Percentiles rank a stretch among this genome's conserved stretches.
Conservation (phyloP, 2,888 invertebrate species). For the Harpalus rubripes region DNA sequence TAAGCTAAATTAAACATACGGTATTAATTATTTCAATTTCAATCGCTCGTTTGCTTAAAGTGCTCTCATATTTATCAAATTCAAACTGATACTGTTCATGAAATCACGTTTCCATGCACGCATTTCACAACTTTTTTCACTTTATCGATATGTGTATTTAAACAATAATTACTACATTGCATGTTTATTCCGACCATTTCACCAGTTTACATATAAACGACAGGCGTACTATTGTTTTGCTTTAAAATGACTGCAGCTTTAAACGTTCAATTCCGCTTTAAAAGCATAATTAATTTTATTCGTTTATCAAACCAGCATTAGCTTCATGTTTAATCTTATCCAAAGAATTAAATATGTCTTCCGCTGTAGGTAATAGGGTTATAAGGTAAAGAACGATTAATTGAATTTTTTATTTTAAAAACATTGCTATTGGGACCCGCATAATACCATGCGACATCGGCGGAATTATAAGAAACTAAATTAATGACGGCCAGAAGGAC, state of each 20-base stretch:
- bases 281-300: too few species aligned
- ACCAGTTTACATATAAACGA: neutral
- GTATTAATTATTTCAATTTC: slow-evolving; percentile 29
- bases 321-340: too few species aligned
- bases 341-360: too few species aligned
- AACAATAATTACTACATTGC: slow-evolving; percentile 31
- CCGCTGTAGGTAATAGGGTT: too few species aligned
- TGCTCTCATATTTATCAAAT: slow-evolving; percentile 18
- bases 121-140: slow-evolving; percentile 29
- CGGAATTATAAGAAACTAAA: too few species aligned
- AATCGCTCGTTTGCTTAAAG: slow-evolving; percentile 25
- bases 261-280: too few species aligned
- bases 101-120: slow-evolving; percentile 36
- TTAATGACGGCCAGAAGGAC: too few species aligned
- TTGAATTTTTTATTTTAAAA: too few species aligned
- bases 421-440: too few species aligned
- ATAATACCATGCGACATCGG: too few species aligned
- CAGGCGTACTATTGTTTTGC: neutral
- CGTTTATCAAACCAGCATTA: too few species aligned
- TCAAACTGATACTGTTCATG: slow-evolving; percentile 19
- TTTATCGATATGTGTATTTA: slow-evolving; percentile 23
- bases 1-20: slow-evolving; percentile 15
- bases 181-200: neutral
- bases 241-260: neutral
- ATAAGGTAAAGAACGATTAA: too few species aligned